phyloP scores from a whole-genome alignment of 2,888 invertebrate genomes.

The Leptogaster cylindrica region DNA sequence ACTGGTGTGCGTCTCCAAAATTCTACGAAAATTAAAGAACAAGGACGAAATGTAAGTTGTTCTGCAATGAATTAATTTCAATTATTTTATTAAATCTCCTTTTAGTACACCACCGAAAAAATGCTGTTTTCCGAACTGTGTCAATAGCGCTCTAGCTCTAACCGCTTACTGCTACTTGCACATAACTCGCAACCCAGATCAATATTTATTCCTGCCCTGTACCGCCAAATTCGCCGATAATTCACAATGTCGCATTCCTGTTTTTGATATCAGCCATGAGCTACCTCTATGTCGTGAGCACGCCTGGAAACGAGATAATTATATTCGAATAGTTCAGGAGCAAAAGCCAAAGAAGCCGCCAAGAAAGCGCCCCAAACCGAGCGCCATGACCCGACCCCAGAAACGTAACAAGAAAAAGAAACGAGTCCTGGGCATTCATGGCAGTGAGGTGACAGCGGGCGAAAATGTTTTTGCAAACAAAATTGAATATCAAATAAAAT shows the following conservation, averaged over 20 bases:
- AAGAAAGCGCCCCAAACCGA: constrained; percentile 67
- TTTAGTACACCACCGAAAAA: constrained; percentile 52
- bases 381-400: constrained; percentile 65
- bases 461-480: too few relatives aligned
- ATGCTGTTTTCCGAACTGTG: constrained; percentile 55
- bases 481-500: constrained; percentile 14
- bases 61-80: not conserved
- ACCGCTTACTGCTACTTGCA: constrained; percentile 84
- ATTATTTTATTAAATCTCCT: constrained; percentile 15
- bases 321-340: constrained; percentile 77
- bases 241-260: constrained; percentile 79
- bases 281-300: constrained; percentile 87
- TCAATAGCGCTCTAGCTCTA: constrained; percentile 56
- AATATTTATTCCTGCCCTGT: constrained; percentile 80
- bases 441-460: not conserved
- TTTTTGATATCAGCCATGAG: constrained; percentile 78
- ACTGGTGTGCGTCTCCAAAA: constrained; percentile 56
- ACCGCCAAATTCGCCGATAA: constrained; percentile 80
- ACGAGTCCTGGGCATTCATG: constrained; percentile 51
- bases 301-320: constrained; percentile 83
- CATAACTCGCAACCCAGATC: constrained; percentile 84
- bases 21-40: constrained; percentile 56
- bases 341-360: constrained; percentile 76
- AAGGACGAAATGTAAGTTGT: constrained; percentile 53
- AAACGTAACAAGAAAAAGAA: constrained; percentile 66